phyloP scores from a whole-genome alignment of 2,797 vertebrate species.

The Bovichtus variegatus region DNA sequence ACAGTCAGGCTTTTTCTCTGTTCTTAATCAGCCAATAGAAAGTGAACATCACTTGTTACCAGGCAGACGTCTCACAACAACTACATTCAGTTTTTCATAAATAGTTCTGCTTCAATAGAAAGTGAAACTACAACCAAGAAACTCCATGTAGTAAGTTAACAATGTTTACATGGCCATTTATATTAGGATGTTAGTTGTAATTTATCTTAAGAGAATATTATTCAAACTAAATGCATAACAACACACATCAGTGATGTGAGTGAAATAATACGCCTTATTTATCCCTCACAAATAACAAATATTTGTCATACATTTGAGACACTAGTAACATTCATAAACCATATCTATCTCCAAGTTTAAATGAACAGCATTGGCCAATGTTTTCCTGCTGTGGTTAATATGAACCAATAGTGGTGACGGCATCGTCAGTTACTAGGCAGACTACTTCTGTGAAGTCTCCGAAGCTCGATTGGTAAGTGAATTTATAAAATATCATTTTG shows the following conservation, averaged over 20 bases:
- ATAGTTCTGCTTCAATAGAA: not conserved
- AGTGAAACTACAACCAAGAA: not conserved
- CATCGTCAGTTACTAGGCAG: conserved; percentile 73
- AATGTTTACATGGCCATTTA: not conserved
- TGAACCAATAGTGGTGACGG: conserved; percentile 41
- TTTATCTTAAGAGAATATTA: not conserved
- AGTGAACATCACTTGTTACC: conserved; percentile 62
- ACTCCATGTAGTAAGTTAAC: not conserved
- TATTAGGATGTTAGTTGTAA: not conserved
- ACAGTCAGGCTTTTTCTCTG: not conserved
- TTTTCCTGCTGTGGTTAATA: not conserved
- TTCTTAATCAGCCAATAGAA: conserved; percentile 53
- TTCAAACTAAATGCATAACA: not conserved
- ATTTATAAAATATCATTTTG: no score
- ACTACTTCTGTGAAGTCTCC: not conserved
- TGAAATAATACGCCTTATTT: not conserved
- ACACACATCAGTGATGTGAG: not conserved
- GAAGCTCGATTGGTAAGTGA: not conserved
- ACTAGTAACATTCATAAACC: not conserved
- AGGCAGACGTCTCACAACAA: conserved; percentile 52
- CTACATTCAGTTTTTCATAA: not conserved
- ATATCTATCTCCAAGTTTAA: not conserved
- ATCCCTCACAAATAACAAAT: not conserved
- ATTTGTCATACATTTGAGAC: not conserved
- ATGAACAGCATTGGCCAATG: not conserved